Evolutionary conservation across 2,888 invertebrate species (phyloP).

Genomic region (Tipula confusa): DNA sequence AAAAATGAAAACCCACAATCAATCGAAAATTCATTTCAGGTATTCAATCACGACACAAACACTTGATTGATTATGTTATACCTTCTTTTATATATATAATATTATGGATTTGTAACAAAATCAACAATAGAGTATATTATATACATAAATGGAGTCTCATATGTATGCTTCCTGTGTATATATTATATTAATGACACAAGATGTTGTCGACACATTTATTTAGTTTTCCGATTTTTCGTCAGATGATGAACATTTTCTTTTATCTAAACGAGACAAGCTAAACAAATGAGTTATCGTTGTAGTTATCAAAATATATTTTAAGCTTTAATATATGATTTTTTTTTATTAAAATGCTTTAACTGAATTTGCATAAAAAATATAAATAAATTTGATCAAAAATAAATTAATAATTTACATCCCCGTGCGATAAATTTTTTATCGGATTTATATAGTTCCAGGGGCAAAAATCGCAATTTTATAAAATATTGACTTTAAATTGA

Average conservation of each 20-base stretch:
- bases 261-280: background rate
- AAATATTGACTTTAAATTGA: background rate
- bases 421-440: background rate
- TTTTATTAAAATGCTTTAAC: no score
- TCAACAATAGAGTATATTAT: background rate
- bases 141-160: background rate
- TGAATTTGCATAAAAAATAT: background rate
- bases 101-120: background rate
- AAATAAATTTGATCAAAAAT: background rate
- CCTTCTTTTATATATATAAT: background rate
- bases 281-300: background rate
- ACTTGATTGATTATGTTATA: background rate
- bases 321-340: no score
- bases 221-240: no score
- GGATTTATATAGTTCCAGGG: background rate
- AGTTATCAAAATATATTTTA: background rate
- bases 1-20: background rate
- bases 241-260: background rate
- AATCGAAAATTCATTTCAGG: background rate
- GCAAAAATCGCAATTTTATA: background rate
- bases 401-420: background rate
- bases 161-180: background rate
- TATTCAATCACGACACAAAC: background rate
- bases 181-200: background rate
- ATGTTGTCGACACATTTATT: no score